Conservation (phyloP, 2,113 vertebrate genomes). For the Datnioides undecimradiatus region DNA sequence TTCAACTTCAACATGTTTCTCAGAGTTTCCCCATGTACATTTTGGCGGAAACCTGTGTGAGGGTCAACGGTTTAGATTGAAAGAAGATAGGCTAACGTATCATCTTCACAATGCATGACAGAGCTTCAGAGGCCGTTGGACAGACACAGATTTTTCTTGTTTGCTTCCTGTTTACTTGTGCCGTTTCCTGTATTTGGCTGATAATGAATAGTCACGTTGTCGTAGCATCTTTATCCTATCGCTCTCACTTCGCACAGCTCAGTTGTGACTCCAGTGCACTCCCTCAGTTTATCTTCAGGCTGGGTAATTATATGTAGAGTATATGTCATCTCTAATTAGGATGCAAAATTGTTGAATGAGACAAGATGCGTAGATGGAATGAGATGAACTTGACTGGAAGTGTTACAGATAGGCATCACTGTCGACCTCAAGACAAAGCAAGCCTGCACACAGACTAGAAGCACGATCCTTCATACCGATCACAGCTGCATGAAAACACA, state of each 20-base stretch:
- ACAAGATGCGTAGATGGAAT: not conserved
- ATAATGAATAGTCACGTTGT: conserved; percentile 16
- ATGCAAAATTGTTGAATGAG: conserved; percentile 22
- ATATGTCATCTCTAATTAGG: conserved; percentile 64
- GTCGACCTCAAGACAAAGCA: conserved; percentile 21
- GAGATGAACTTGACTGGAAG: conserved; percentile 9
- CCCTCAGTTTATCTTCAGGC: conserved; percentile 32
- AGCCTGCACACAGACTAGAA: not conserved
- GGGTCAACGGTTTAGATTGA: not conserved
- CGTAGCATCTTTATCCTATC: not conserved
- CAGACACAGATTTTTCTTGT: conserved; percentile 60
- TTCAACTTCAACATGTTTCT: conserved; percentile 12
- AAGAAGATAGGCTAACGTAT: not conserved
- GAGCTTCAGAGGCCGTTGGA: conserved; percentile 1
- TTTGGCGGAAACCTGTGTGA: not conserved
- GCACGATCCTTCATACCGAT: not conserved
- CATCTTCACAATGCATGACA: conserved; percentile 11
- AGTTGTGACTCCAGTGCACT: conserved; percentile 32
- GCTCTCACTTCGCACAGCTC: not conserved
- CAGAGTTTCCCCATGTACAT: not conserved
- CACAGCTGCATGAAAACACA: conserved; percentile 15
- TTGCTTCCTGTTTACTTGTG: conserved; percentile 62
- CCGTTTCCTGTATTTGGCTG: conserved; percentile 43
- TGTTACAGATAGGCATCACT: conserved; percentile 31
- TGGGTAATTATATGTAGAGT: conserved; percentile 53